Conservation (phyloP, 2,888 invertebrate species). For the Cephus rjabovi region DNA sequence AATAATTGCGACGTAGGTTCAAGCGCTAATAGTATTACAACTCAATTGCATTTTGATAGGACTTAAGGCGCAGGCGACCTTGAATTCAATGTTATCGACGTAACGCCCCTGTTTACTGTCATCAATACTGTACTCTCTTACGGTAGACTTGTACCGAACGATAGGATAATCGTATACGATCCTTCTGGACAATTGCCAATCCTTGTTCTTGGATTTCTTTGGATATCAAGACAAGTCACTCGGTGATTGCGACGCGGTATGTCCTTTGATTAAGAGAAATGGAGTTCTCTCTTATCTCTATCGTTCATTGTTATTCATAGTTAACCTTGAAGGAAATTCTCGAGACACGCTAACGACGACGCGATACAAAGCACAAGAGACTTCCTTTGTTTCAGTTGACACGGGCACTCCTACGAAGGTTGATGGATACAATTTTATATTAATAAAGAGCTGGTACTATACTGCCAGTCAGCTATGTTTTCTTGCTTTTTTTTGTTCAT, state of each 20-base stretch:
- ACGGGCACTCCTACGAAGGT: background rate
- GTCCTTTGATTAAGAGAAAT: background rate
- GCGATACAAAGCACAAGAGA: background rate
- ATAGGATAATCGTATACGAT: background rate
- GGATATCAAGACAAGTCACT: background rate
- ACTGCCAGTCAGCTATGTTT: background rate
- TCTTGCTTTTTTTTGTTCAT: background rate
- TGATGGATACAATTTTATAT: background rate
- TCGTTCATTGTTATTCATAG: background rate
- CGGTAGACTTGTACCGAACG: background rate
- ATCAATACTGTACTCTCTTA: background rate
- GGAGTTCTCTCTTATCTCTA: background rate
- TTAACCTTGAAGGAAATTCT: background rate
- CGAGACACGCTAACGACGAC: background rate
- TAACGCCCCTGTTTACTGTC: background rate
- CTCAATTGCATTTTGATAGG: background rate
- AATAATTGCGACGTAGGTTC: background rate
- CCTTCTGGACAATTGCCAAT: background rate
- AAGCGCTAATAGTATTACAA: background rate
- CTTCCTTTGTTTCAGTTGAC: background rate
- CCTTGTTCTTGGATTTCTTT: background rate
- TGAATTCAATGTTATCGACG: background rate
- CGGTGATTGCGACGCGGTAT: background rate
- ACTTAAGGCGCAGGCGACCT: background rate
- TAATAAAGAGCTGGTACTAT: background rate